Evolutionary conservation across 2,113 vertebrate species (phyloP).

Genomic region (Myiagra hebetior): DNA sequence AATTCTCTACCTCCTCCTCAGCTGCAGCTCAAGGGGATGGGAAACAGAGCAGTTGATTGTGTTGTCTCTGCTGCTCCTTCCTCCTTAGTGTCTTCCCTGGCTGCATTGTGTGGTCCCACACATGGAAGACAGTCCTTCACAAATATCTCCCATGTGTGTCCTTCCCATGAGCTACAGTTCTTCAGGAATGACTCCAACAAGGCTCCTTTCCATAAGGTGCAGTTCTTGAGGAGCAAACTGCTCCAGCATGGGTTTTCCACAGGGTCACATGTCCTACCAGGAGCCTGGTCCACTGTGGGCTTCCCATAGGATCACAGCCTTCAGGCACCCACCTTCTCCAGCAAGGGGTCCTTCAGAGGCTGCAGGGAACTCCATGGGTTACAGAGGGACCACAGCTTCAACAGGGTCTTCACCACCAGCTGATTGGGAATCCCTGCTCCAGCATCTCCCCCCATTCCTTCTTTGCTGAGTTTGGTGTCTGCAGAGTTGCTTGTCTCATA

Average conservation of each 20-base stretch:
- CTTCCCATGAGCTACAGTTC: neutral
- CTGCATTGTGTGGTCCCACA: neutral
- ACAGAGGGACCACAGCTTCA: too few species aligned
- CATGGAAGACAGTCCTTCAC: neutral
- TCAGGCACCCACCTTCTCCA: neutral
- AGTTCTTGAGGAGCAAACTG: neutral
- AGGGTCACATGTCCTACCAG: neutral
- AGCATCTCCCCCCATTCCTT: neutral
- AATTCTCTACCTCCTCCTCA: neutral
- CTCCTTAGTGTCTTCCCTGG: neutral
- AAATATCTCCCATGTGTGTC: rapidly evolving
- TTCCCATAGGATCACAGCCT: neutral
- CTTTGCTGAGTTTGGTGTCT: neutral
- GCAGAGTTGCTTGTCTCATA: neutral
- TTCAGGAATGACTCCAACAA: neutral
- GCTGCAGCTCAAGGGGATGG: rapidly evolving
- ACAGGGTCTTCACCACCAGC: neutral
- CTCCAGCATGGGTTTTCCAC: neutral
- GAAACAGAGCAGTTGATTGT: neutral
- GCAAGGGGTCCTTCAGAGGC: neutral
- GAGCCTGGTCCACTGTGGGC: neutral
- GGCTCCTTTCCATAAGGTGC: neutral
- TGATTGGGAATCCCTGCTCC: neutral
- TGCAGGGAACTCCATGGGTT: neutral
- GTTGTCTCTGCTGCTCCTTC: neutral